These are phyloP conservation scores for Dipodomys merriami DNA, from an alignment of 2,113 vertebrate genomes.

Conservation along the genomic window DNA sequence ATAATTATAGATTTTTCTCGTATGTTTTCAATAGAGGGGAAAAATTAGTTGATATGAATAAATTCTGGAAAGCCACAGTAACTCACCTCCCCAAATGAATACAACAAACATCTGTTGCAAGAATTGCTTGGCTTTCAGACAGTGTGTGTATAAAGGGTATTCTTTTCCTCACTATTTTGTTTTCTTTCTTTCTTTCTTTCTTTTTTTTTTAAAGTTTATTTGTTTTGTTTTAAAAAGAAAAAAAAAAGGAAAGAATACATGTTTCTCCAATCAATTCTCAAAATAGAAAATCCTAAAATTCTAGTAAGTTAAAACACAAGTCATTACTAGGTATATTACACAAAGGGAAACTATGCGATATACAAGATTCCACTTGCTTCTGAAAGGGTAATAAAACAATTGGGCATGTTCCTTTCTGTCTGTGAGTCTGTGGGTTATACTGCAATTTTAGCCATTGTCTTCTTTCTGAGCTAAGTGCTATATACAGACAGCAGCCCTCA, in stretches of 20 bases:
- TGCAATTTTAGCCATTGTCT: constrained; percentile 46
- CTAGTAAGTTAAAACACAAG: neutral
- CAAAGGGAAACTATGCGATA: constrained; percentile 50
- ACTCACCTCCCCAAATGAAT: constrained; percentile 78
- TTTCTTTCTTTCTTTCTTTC: neutral
- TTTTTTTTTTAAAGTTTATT: neutral
- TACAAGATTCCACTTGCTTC: constrained; percentile 62
- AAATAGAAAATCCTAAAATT: constrained; percentile 47
- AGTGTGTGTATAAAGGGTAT: constrained; percentile 76
- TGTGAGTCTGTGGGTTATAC: constrained; percentile 39
- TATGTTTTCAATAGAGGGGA: constrained; percentile 62
- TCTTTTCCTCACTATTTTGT: constrained; percentile 43
- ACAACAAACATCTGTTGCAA: constrained; percentile 84
- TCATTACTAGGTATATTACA: constrained; percentile 54
- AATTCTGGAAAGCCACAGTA: constrained; percentile 78
- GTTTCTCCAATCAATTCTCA: constrained; percentile 47
- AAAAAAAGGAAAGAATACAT: neutral
- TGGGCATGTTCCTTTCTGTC: constrained; percentile 53
- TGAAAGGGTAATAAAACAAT: constrained; percentile 57
- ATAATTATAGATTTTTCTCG: constrained; percentile 37
- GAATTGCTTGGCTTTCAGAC: constrained; percentile 81
- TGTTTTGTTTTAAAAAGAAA: neutral
- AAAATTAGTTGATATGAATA: constrained; percentile 61
- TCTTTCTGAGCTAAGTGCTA: constrained; percentile 29
- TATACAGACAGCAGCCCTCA: constrained; percentile 27